Evolutionary conservation across 2,888 invertebrate genomes (phyloP).

Genomic region (Pseudococcus longispinus): DNA sequence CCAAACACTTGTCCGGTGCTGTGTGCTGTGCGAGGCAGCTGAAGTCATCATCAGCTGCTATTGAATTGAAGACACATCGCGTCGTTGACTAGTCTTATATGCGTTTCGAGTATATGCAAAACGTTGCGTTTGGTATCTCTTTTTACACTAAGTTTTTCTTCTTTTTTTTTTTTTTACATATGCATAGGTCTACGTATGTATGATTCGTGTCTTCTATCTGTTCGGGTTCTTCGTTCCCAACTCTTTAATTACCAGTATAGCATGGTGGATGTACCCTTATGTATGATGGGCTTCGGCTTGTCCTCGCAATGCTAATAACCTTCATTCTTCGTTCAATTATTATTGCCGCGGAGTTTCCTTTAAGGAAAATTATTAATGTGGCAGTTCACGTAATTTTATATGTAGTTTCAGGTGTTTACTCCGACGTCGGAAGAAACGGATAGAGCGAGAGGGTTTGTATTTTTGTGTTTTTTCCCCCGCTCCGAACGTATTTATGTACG

Average conservation of each 20-base stretch:
- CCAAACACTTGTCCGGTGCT: slow-evolving; percentile 35
- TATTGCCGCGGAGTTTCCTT: background rate
- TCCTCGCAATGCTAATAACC: slow-evolving; percentile 18
- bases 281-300: background rate
- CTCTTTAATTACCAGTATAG: slow-evolving; percentile 30
- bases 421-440: background rate
- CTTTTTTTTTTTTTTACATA: background rate
- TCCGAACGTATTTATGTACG: background rate
- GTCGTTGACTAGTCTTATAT: background rate
- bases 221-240: background rate
- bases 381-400: background rate
- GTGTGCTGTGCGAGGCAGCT: slow-evolving; percentile 13
- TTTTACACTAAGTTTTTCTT: background rate
- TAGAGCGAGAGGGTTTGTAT: background rate
- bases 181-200: background rate
- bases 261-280: slow-evolving; percentile 16
- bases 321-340: slow-evolving; percentile 8
- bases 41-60: slow-evolving; percentile 23
- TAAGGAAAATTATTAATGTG: slow-evolving; percentile 17
- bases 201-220: background rate
- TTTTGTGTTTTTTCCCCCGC: background rate
- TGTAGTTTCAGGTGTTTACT: background rate
- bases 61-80: background rate
- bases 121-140: background rate
- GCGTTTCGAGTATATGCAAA: background rate